Conservation (phyloP, 2,888 invertebrate genomes). For the Drosophila picticornis region DNA sequence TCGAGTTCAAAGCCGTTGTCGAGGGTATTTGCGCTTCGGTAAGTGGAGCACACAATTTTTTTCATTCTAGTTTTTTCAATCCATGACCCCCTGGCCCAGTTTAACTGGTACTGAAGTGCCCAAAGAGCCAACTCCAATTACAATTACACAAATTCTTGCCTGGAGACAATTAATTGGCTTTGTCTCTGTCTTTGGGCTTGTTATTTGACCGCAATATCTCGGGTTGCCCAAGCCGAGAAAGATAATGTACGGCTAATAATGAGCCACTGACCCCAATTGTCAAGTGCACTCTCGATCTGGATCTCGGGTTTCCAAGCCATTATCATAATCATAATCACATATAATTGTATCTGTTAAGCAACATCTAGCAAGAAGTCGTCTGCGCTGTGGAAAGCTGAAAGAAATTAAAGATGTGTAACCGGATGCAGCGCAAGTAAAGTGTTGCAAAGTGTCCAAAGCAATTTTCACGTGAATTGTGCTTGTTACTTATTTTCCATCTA, state of each 20-base stretch:
- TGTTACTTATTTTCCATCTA: background rate
- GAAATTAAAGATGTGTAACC: background rate
- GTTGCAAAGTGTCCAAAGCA: constrained; percentile 9
- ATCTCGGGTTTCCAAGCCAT: constrained; percentile 6
- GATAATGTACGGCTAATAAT: constrained; percentile 32
- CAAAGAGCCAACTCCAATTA: constrained; percentile 35
- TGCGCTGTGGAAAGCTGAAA: constrained; percentile 14
- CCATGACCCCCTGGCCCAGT: constrained; percentile 34
- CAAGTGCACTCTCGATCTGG: constrained; percentile 8
- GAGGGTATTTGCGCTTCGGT: background rate
- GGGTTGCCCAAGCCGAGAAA: constrained; percentile 10
- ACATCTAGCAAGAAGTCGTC: constrained; percentile 2
- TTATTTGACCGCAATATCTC: constrained; percentile 26
- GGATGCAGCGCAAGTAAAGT: constrained; percentile 10
- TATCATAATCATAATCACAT: constrained; percentile 8
- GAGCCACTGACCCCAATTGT: constrained; percentile 36
- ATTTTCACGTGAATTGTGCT: background rate
- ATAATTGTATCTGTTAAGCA: constrained; percentile 11
- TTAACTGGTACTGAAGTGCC: constrained; percentile 3
- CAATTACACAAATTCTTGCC: constrained; percentile 13
- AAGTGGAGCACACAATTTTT: background rate
- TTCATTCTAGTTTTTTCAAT: background rate
- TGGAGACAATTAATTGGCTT: constrained; percentile 17
- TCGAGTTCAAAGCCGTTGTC: background rate
- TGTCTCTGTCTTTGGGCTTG: constrained; percentile 19